Base-by-base conservation (phyloP, 2,113 vertebrate genomes). In the Leucopternis melanops region DNA sequence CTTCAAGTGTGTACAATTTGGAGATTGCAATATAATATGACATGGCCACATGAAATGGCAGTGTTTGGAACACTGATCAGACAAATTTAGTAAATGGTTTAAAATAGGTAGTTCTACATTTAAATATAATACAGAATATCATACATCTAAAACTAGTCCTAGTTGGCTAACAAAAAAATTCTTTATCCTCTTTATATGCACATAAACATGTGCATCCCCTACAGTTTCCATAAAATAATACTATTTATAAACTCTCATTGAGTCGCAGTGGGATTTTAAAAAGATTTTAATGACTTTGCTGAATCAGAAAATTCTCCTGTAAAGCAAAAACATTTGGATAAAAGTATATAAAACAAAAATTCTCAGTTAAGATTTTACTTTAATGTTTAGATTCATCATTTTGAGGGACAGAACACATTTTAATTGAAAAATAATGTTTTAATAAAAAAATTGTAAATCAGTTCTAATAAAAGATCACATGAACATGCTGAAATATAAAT, bases 31-130 rank as follows among this genome's bases (percentile, higher is more conserved):
- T 81, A 93, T 93, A 63, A 91, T 88, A 69, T 49, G 77, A 95
- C 65, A 87, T 49, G 58, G 75, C 49, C 72, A 72, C 5, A 54
- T 69, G 57, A 94, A 96, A 89, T 61, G 77, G 27, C 88, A 86
- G 13, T 52, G 40, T 74, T 84, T 91, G 77, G 83, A 95, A 91
- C 38, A 83, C 13, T 27, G 77, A 75, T 92, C 72, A 86, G 80
- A 78, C 75, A 90, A 84, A 93, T 75, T 45, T 71, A 94, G 75
- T n/a, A 88, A 89, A 72, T 59, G 42, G 26, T 80, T 93, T 94
- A 78, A 94, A 97, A 96, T 95, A 94, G 71, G 55, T 86, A 78
- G 47, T 93, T 93, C 44, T 44, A 92, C 13, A 79, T 91, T 91
- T 95, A 95, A 94, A 91, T 87, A 89, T 79, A 95, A 92, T 86